Base-by-base conservation (phyloP, 1,140 invertebrate genomes). In the Aphelenchoides fujianensis region DNA sequence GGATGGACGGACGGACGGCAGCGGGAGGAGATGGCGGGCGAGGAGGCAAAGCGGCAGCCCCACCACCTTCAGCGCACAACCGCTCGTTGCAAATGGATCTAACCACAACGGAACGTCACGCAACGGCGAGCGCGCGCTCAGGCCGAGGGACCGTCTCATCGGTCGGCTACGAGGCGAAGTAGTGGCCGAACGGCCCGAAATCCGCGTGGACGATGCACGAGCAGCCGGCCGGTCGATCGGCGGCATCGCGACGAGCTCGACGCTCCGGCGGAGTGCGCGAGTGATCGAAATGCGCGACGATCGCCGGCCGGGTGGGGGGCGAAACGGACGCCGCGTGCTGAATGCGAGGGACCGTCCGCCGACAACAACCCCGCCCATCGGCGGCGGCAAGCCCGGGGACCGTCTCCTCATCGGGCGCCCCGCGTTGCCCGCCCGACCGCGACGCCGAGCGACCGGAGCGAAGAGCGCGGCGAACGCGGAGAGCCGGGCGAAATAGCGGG, bases 61-160 rank as follows among this genome's bases (percentile, higher is more conserved):
- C n/a, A n/a, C n/a, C n/a, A n/a, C n/a, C n/a, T n/a, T n/a, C n/a
- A n/a, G n/a, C n/a, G n/a, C n/a, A n/a, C n/a, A n/a, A n/a, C 55
- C 19, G 55, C 5, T 19, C 55, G 55, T 59, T 59, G 5, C 55
- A 59, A 59, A 59, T 59, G 55, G 55, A 59, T 59, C 55, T 59
- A 59, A 59, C 12, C 5, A 59, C 5, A 59, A 59, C 55, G 55
- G 55, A 7, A 7, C 5, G 55, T 59, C 55, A 59, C 55, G 55
- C 55, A 59, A 59, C 5, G 7, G 55, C 55, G 41, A 48, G 55
- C 55, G 19, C 55, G 5, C 55, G 5, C 55, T 59, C 55, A 59
- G 12, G 28, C 34, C 55, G 5, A 59, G 55, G 55, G 55, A 5
- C 5, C 55, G 19, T 59, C 55, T 59, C 41, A 48, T 48, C 41